Evolutionary conservation across 37 sponge, comb jelly and placozoan genomes (phyloP).

Genomic region (Bolinopsis microptera): DNA sequence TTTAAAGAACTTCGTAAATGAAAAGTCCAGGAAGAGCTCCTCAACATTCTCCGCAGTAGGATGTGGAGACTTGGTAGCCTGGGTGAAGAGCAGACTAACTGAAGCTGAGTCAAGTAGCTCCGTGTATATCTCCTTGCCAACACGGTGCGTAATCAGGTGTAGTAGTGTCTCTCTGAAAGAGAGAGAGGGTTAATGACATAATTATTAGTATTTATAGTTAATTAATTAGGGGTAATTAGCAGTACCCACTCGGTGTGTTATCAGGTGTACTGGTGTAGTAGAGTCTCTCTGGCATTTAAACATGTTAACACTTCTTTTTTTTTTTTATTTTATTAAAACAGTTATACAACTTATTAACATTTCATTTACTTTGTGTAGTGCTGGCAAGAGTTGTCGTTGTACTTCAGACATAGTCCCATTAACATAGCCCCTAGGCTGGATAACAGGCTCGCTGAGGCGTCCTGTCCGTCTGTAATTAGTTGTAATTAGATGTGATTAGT

Average conservation of each 20-base stretch:
- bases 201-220: not conserved
- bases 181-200: not conserved
- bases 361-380: conserved; percentile 63
- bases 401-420: conserved; percentile 31
- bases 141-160: conserved; percentile 44
- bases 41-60: conserved; percentile 10
- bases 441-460: not conserved
- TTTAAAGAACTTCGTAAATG: conserved; percentile 45
- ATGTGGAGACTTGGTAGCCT: conserved; percentile 46
- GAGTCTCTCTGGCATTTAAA: no score
- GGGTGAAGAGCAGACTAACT: conserved; percentile 33
- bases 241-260: not conserved
- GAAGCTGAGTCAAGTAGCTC: conserved; percentile 16
- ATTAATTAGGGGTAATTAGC: not conserved
- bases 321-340: no score
- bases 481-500: no score
- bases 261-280: no score
- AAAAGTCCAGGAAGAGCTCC: conserved; percentile 11
- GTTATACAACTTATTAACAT: no score
- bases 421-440: conserved; percentile 8
- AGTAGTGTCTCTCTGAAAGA: conserved; percentile 15
- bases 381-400: conserved; percentile 44
- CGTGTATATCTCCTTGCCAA: not conserved
- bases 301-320: no score
- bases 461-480: not conserved